Percentiles rank a stretch among this genome's conserved stretches.
Conservation (phyloP, 2,888 invertebrate genomes). For the Hemicrepidius hirtus region DNA sequence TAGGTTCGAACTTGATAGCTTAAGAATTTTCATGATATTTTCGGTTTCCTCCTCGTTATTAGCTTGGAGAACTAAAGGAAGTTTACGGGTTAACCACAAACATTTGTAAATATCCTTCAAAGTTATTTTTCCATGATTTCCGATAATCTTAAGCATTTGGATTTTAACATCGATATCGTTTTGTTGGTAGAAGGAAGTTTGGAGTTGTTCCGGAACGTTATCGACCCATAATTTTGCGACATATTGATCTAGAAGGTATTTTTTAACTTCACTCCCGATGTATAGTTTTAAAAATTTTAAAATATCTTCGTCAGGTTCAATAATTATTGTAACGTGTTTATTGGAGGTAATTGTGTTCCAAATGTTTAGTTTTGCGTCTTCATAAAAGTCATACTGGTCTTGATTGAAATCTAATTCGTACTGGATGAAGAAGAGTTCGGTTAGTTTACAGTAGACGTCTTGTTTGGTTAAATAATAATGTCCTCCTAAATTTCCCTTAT, state of each 20-base stretch:
- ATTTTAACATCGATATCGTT: background rate
- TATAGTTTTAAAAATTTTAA: background rate
- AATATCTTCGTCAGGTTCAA: background rate
- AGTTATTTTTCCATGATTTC: constrained; percentile 8
- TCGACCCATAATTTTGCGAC: background rate
- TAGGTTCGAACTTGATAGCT: background rate
- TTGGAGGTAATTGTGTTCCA: background rate
- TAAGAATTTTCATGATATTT: background rate
- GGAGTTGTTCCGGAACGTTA: background rate
- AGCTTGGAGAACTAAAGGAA: constrained; percentile 10
- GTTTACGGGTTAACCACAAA: background rate
- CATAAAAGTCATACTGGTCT: background rate
- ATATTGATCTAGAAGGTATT: background rate
- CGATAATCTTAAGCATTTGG: constrained; percentile 2
- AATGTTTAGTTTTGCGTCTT: no score
- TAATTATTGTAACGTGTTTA: background rate
- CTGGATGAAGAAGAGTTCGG: background rate
- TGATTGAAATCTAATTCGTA: background rate
- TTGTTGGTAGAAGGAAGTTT: background rate
- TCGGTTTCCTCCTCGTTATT: background rate
- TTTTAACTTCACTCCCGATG: background rate
- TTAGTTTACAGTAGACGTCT: background rate
- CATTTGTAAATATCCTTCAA: constrained; percentile 8
- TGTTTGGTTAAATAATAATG: constrained; percentile 6
- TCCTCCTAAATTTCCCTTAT: constrained; percentile 2